These are phyloP conservation scores for Melangyna quadrimaculata DNA, from an alignment of 2,888 invertebrate genomes.

Conservation along the genomic window DNA sequence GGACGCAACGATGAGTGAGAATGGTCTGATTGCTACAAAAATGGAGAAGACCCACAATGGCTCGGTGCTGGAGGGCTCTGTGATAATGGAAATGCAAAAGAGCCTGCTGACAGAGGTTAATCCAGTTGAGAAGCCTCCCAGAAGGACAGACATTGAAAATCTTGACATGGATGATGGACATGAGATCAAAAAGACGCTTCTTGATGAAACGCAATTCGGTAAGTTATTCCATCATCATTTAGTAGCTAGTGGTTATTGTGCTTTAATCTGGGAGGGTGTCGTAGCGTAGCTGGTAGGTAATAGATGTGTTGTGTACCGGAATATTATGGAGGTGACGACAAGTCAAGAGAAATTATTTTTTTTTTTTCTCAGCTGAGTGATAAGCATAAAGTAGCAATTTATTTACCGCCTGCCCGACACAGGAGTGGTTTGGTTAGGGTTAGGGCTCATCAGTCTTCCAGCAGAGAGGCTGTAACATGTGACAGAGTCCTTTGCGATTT, in stretches of 20 bases:
- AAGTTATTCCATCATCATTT: constrained; percentile 80
- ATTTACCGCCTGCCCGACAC: not conserved
- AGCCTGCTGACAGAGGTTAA: constrained; percentile 91
- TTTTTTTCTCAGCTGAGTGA: not conserved
- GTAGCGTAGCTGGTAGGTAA: no score
- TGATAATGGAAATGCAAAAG: constrained; percentile 92
- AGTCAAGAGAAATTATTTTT: not conserved
- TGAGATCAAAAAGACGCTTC: constrained; percentile 89
- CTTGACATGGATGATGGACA: constrained; percentile 91
- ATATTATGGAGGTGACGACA: not conserved
- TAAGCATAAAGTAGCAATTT: not conserved
- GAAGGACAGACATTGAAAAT: constrained; percentile 88
- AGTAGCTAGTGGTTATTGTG: no score
- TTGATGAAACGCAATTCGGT: constrained; percentile 92
- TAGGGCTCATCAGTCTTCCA: constrained; percentile 1
- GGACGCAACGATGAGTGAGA: constrained; percentile 80
- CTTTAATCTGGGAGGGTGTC: not conserved
- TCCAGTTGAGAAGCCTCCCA: constrained; percentile 91
- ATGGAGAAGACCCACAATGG: constrained; percentile 84
- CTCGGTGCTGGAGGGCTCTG: constrained; percentile 88
- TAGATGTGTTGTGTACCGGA: not conserved
- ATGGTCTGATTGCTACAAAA: constrained; percentile 79
- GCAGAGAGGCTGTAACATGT: not conserved
- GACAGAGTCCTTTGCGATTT: constrained; percentile 3
- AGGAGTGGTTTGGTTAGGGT: not conserved